A percentile compares a stretch with the other conserved stretches of the same genome.
phyloP scores from a whole-genome alignment of 2,113 vertebrate species.

The Lamprotornis superbus region DNA sequence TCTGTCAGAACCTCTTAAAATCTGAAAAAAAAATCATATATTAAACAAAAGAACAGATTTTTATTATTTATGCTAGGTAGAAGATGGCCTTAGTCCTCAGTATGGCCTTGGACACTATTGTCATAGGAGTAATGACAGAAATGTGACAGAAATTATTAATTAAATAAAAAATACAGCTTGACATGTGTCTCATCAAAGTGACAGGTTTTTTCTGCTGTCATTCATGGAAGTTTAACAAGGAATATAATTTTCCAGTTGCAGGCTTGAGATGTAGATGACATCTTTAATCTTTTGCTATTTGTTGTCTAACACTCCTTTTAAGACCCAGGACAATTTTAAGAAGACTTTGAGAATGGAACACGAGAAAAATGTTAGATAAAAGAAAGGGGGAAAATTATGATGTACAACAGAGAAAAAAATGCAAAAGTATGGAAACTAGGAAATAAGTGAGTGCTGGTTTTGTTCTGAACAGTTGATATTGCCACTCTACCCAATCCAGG shows the following conservation, averaged over 20 bases:
- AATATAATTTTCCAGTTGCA: not conserved
- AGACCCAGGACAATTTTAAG: not conserved
- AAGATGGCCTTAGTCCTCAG: not conserved
- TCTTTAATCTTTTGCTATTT: not conserved
- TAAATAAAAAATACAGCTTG: not conserved
- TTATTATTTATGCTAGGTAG: not conserved
- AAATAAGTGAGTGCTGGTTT: not conserved
- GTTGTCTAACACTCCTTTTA: not conserved
- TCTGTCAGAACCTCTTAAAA: not conserved
- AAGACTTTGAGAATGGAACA: not conserved
- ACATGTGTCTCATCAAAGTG: not conserved
- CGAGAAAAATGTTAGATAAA: not conserved
- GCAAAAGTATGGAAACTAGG: not conserved
- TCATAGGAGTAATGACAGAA: not conserved
- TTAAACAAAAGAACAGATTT: not conserved
- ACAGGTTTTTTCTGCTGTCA: constrained; percentile 6
- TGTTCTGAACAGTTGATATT: not conserved
- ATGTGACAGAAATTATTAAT: not conserved
- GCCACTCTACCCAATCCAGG: not conserved
- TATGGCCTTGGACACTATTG: not conserved
- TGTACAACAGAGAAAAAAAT: not conserved
- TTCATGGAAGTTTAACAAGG: not conserved
- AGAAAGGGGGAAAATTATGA: not conserved
- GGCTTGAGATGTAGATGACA: not conserved
- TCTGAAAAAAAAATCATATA: not conserved